Base-by-base conservation (phyloP, 2,113 vertebrate species). In the Chionodraco myersi region DNA sequence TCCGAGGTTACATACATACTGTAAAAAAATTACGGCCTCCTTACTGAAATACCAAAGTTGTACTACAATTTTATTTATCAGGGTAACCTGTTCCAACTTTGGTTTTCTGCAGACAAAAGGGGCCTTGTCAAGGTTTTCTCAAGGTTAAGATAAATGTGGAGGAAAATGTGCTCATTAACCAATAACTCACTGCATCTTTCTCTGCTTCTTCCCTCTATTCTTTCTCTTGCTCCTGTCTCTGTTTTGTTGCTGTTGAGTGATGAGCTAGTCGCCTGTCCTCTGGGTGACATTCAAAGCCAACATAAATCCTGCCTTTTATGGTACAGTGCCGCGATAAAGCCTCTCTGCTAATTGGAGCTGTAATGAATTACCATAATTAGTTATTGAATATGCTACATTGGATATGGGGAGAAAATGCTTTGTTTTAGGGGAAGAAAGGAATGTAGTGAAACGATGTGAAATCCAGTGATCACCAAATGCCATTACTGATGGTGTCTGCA, bases 301-400 rank as follows among this genome's bases (percentile, higher is more conserved):
- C 97, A 97, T 99, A 99, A 99, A 99, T 99, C 97, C 95, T 96
- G 95, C 93, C 94, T 96, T 98, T 99, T 98, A 98, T 96, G 96
- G 97, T 96, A 96, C 94, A 95, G 95, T 96, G 96, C 95, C 94
- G 96, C 95, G 94, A 96, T 98, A 98, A 97, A 98, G 96, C 97
- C 95, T 96, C 96, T 96, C 96, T 96, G 95, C 97, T 98, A 98
- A 99, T 99, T 99, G 97, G 96, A 97, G 96, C 96, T 97, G 97
- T 98, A 98, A 98, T 99, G 97, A 98, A 99, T 99, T 98, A 97
- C 96, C 96, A 97, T 99, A 99, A 99, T 99, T 98, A 98, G 96
- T 97, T 97, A 93, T 98, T 96, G 96, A 97, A 97, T 97, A 96
- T 97, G 96, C 97, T 96, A 96, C 96, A 96, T 96, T 96, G 96